These are phyloP conservation scores for Chironomus riparius DNA, from an alignment of 2,888 invertebrate genomes.

Conservation along the genomic window DNA sequence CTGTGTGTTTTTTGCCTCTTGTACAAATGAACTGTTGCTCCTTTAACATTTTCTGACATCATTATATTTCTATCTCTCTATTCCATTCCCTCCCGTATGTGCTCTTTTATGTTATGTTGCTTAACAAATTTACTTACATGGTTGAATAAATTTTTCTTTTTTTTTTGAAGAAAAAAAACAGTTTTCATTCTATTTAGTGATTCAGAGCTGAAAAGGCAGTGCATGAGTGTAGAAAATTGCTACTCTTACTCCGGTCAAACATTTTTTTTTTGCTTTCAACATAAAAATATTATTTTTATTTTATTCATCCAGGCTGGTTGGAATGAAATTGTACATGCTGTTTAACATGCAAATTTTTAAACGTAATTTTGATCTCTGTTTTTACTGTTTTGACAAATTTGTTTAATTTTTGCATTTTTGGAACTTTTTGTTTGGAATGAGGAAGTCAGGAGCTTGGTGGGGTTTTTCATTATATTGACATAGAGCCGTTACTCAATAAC, in stretches of 20 bases:
- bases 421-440: no score
- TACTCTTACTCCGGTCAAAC: background rate
- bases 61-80: background rate
- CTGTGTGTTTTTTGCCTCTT: no score
- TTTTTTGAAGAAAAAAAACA: background rate
- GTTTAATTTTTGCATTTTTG: no score
- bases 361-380: no score
- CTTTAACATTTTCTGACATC: background rate
- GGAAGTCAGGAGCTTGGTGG: no score
- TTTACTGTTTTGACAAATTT: no score
- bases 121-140: slow-evolving; percentile 4
- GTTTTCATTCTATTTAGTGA: background rate
- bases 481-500: no score
- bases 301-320: no score
- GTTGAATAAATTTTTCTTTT: background rate
- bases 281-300: background rate
- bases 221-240: background rate
- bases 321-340: no score
- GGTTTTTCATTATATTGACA: no score
- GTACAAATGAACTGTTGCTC: slow-evolving; percentile 11
- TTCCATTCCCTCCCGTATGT: background rate
- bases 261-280: background rate
- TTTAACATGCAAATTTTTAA: no score
- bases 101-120: background rate
- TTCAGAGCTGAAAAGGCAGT: background rate